These are phyloP conservation scores for Microcebus tavaratra DNA, from an alignment of 2,113 vertebrate genomes.

Conservation along the genomic window DNA sequence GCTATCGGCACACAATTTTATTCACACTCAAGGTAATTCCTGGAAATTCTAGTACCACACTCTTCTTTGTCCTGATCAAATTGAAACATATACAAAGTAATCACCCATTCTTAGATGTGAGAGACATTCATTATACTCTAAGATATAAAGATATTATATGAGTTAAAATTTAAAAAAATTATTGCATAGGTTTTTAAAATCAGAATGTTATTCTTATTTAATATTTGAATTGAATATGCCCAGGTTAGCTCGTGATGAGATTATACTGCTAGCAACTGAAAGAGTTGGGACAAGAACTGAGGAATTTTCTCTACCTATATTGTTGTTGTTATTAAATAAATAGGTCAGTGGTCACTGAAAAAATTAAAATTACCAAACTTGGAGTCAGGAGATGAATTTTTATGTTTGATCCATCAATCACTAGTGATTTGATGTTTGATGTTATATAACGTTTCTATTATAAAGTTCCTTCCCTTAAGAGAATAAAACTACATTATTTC, in stretches of 20 bases:
- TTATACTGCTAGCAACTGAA: neutral
- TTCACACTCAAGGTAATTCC: neutral
- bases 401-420: neutral
- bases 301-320: neutral
- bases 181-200: neutral
- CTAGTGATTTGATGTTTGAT: neutral
- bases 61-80: neutral
- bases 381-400: neutral
- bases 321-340: neutral
- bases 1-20: neutral
- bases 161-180: neutral
- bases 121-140: neutral
- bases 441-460: neutral
- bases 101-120: fast-evolving
- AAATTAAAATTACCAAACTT: neutral
- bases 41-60: neutral
- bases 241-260: neutral
- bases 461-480: neutral
- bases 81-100: neutral
- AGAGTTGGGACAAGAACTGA: neutral
- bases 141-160: neutral
- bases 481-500: neutral
- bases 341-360: neutral
- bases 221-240: neutral
- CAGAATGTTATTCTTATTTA: neutral